Evolutionary conservation across 2,113 vertebrate species (phyloP), one percentile per base, ranked within the genome.

Genomic region (Platysternon megacephalum): DNA sequence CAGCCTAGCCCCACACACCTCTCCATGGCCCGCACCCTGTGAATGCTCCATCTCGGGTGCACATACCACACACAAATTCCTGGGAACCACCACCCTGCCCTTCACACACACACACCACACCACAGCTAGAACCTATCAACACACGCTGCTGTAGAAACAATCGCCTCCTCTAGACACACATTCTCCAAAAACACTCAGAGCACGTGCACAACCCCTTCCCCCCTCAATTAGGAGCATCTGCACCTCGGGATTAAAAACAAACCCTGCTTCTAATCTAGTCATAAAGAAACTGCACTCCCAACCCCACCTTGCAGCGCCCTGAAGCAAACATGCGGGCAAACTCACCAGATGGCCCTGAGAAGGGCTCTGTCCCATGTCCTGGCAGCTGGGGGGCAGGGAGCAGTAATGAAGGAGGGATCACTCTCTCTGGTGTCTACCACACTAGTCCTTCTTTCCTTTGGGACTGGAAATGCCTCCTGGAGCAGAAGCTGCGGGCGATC

Each of bases 321-420:
- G 68, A 79, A 87, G 35, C 72, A 42, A 16, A n/a, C 46, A 22
- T 78, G 61, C 65, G 42, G 81, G 8, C 74, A 81, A 51, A 97
- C 97, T 98, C 94, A 97, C 96, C 96, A 95, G 83, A 29, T 1
- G 94, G 84, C 95, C 88, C 92, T 93, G 87, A 32, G 87, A 88
- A 12, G 92, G 91, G 61, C 86, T 91, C 91, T 96, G 96, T 92
- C 95, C 97, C 96, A 97, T 96, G 87, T 65, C 85, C 92, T 93
- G 82, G 89, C 46, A 46, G 65, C 46, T 91, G 0, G 29, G 29
- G 42, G 39, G 61, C 35, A 53, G 5, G 46, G 39, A 19, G 4
- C 52, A 24, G 35, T 68, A 89, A 11, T 48, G 49, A 89, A 85
- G 82, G 46, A 72, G 46, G 12, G 9, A 8, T 91, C 82, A 32